Conservation (phyloP, 1,140 invertebrate genomes). For the Polypedilum pembai region DNA sequence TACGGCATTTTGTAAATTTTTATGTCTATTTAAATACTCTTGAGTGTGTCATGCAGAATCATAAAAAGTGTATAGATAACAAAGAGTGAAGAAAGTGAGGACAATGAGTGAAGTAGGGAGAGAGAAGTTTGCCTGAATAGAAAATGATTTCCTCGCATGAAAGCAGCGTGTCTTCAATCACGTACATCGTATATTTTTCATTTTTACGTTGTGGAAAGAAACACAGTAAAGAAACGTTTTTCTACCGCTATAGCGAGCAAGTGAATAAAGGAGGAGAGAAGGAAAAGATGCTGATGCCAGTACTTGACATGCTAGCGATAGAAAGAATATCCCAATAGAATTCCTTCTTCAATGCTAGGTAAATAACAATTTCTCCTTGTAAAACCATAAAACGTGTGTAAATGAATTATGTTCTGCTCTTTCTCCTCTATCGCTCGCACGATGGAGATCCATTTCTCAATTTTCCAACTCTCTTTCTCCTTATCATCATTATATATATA, state of each 20-base stretch:
- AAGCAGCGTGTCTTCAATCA: slow-evolving; percentile 1
- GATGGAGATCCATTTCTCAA: slow-evolving; percentile 20
- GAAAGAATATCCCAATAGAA: slow-evolving; percentile 25
- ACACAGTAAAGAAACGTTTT: neutral
- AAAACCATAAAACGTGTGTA: slow-evolving; percentile 24
- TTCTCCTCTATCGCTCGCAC: neutral
- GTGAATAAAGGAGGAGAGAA: neutral
- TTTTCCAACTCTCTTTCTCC: neutral
- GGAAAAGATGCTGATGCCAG: slow-evolving; percentile 1
- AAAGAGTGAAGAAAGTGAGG: neutral
- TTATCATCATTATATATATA: neutral
- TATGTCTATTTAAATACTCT: neutral
- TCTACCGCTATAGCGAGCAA: neutral
- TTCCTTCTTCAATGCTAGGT: neutral
- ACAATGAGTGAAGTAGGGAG: neutral
- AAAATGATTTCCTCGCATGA: slow-evolving; percentile 16
- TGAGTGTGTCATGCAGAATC: neutral
- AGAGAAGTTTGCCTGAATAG: neutral
- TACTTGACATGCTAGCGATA: slow-evolving; percentile 17
- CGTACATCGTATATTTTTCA: slow-evolving; percentile 23
- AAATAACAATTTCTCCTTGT: slow-evolving; percentile 18
- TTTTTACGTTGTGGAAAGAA: slow-evolving; percentile 13
- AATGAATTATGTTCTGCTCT: neutral
- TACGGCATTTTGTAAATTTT: neutral
- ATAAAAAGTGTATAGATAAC: neutral